These are phyloP conservation scores for Pomacea maculata DNA, from an alignment of 1,140 invertebrate genomes.

Conservation along the genomic window DNA sequence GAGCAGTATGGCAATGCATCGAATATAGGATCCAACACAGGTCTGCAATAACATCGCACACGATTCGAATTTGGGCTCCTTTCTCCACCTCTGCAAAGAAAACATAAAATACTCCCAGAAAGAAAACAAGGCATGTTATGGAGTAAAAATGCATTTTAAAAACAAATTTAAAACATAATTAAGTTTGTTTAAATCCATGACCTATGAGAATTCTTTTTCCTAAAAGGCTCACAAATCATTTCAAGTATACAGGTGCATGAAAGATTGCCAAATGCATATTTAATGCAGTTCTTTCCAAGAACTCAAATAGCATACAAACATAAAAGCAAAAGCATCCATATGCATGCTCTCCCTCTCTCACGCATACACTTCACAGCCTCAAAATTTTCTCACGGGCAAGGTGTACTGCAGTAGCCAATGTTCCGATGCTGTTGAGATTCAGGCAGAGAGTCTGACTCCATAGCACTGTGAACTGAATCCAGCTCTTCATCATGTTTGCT, in stretches of 20 bases:
- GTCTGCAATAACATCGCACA: constrained; percentile 20
- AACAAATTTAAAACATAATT: too few relatives aligned
- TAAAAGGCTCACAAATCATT: too few relatives aligned
- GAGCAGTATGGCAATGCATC: constrained; percentile 17
- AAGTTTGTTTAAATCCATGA: too few relatives aligned
- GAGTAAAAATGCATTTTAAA: too few relatives aligned
- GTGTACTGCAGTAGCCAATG: constrained; percentile 5
- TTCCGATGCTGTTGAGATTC: constrained; percentile 12
- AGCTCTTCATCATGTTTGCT: constrained; percentile 1
- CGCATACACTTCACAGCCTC: not conserved
- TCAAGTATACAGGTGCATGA: too few relatives aligned
- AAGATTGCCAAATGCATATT: too few relatives aligned
- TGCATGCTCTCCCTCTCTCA: too few relatives aligned
- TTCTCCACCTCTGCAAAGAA: constrained; percentile 16
- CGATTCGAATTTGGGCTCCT: constrained; percentile 6
- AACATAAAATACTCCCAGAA: not conserved
- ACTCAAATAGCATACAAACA: too few relatives aligned
- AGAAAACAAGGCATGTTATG: too few relatives aligned
- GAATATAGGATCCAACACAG: constrained; percentile 7
- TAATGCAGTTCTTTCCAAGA: too few relatives aligned
- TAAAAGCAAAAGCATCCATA: too few relatives aligned
- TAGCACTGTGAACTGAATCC: not conserved
- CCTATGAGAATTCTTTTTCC: too few relatives aligned
- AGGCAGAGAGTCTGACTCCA: constrained; percentile 22
- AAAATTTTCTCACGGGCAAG: not conserved